Conservation (phyloP, 2,888 invertebrate genomes). For the Hirudinaria manillensis region DNA sequence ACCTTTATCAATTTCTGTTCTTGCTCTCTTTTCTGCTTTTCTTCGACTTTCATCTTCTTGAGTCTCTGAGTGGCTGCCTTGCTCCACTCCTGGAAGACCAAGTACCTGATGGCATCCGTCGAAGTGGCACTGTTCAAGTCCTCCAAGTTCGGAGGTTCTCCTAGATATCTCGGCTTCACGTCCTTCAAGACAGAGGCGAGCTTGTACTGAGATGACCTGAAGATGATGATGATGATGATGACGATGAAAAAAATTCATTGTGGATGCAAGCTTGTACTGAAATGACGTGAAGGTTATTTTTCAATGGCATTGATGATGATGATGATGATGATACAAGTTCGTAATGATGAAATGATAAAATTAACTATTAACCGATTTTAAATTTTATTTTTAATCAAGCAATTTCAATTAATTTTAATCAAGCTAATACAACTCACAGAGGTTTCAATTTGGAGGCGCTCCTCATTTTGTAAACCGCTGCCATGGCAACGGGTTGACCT, state of each 20-base stretch:
- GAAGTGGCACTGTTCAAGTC: not conserved
- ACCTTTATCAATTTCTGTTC: not conserved
- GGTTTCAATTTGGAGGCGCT: not conserved
- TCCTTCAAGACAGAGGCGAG: not conserved
- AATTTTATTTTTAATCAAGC: too few relatives aligned
- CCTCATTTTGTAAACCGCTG: not conserved
- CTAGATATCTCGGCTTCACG: constrained; percentile 17
- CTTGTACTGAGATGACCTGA: not conserved
- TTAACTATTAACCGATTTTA: too few relatives aligned
- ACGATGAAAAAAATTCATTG: too few relatives aligned
- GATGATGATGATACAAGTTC: too few relatives aligned
- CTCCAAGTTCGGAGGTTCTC: not conserved
- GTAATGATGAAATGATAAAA: too few relatives aligned
- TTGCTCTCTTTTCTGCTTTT: not conserved
- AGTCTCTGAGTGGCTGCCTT: not conserved
- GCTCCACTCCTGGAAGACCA: constrained; percentile 17
- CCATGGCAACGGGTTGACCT: not conserved
- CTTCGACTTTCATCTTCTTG: constrained; percentile 3
- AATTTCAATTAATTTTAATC: too few relatives aligned
- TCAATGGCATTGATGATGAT: too few relatives aligned
- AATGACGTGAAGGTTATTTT: too few relatives aligned
- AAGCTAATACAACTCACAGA: not conserved
- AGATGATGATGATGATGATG: not conserved
- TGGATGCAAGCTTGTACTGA: too few relatives aligned
- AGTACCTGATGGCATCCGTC: constrained; percentile 10